Conservation (phyloP, 2,113 vertebrate species). For the Pungitius pungitius region DNA sequence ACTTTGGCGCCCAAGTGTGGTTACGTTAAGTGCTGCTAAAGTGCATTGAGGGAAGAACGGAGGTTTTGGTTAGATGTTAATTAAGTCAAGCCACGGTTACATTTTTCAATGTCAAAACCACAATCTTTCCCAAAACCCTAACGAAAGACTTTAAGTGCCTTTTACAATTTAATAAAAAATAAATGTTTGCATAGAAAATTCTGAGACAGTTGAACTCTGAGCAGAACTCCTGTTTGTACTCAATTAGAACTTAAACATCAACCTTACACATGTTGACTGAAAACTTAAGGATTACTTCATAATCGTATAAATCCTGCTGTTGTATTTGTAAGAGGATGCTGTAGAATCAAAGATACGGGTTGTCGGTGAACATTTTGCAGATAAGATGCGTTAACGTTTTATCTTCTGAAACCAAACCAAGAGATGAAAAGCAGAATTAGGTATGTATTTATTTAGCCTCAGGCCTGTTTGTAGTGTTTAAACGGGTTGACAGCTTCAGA, state of each 20-base stretch:
- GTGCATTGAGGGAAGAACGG: neutral
- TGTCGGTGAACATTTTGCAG: neutral
- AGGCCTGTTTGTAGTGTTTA: neutral
- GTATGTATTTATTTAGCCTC: neutral
- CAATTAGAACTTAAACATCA: no score
- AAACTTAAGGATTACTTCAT: neutral
- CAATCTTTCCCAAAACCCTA: neutral
- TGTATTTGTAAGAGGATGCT: neutral
- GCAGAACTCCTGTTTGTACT: no score
- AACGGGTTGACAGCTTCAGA: slow-evolving; percentile 10
- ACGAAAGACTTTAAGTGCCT: no score
- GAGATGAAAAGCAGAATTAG: neutral
- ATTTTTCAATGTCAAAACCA: neutral
- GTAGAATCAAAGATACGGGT: neutral
- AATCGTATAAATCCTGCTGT: neutral
- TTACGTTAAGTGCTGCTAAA: neutral
- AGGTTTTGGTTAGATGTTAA: neutral
- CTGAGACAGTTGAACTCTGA: no score
- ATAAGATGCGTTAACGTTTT: no score
- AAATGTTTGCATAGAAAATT: no score
- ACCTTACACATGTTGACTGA: no score
- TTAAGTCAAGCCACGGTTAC: neutral
- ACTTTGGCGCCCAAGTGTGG: neutral
- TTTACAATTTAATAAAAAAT: no score
- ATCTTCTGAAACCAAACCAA: no score